These are phyloP conservation scores for Pongo pygmaeus DNA, from an alignment of 2,113 vertebrate species.

Conservation along the genomic window DNA sequence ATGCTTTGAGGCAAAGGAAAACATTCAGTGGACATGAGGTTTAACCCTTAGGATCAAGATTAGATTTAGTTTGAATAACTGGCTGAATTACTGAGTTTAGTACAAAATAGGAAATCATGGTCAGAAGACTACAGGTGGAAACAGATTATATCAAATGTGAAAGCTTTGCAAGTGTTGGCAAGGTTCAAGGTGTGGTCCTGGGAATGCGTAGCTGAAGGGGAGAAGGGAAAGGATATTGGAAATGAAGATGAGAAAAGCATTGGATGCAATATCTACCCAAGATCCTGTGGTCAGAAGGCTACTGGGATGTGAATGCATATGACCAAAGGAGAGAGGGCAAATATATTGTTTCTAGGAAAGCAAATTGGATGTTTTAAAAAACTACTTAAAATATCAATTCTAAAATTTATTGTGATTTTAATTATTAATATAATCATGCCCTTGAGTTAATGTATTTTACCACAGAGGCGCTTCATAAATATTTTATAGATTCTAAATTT, in stretches of 20 bases:
- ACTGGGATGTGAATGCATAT: accelerated
- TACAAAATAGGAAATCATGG: neutral
- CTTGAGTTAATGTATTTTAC: neutral
- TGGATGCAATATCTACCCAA: neutral
- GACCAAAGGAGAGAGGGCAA: neutral
- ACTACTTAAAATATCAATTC: neutral
- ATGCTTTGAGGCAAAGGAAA: neutral
- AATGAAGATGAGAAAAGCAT: neutral
- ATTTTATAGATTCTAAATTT: conserved; percentile 58
- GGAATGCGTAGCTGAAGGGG: neutral
- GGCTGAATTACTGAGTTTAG: neutral
- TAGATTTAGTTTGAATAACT: neutral
- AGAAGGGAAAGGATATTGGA: neutral
- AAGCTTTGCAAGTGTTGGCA: neutral
- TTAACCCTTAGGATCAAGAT: neutral
- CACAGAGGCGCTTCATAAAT: conserved; percentile 24
- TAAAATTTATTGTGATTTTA: conserved; percentile 44
- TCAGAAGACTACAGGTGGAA: neutral
- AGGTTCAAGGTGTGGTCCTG: neutral
- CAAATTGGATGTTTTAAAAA: neutral
- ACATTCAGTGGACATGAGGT: accelerated
- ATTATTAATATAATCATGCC: conserved; percentile 46
- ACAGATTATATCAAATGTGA: neutral
- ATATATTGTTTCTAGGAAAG: neutral
- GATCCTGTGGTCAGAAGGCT: neutral